Conservation (phyloP, 92 coral and sea anemone species). For the Palythoa caribaeorum region DNA sequence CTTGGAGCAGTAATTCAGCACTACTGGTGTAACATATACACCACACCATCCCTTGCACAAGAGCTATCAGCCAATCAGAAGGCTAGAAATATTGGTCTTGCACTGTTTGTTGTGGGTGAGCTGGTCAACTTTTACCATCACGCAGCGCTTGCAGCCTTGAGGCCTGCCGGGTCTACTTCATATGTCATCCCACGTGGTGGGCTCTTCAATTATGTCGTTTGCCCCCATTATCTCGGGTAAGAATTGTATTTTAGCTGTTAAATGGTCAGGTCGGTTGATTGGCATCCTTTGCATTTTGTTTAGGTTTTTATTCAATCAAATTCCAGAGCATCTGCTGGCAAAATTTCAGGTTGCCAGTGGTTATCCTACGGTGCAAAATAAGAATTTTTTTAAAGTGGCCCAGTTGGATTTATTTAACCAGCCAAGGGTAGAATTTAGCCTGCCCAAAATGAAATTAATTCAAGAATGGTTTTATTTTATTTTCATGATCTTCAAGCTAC, state of each 20-base stretch:
- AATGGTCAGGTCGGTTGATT: no score
- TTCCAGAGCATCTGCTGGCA: no score
- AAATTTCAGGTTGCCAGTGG: no score
- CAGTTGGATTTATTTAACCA: no score
- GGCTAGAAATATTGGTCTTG: slow-evolving; percentile 61
- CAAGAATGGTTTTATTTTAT: no score
- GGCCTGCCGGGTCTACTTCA: slow-evolving; percentile 66
- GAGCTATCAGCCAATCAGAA: slow-evolving; percentile 64
- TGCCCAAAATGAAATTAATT: no score
- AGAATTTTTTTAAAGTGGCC: no score
- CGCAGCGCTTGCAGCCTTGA: slow-evolving; percentile 59
- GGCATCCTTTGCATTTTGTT: no score
- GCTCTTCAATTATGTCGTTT: slow-evolving; percentile 70
- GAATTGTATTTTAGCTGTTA: slow-evolving; percentile 1
- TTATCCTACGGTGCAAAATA: no score
- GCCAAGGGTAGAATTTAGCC: no score
- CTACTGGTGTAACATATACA: slow-evolving; percentile 86
- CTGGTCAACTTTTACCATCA: slow-evolving; percentile 76
- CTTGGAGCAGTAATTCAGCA: slow-evolving; percentile 85
- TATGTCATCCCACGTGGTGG: slow-evolving; percentile 81
- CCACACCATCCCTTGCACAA: slow-evolving; percentile 53
- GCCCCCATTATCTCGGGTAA: slow-evolving; percentile 90
- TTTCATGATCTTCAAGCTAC: no score
- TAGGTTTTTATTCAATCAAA: no score
- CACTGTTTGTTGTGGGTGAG: slow-evolving; percentile 68